Conservation (phyloP, 2,113 vertebrate genomes). For the Falcunculus frontatus region DNA sequence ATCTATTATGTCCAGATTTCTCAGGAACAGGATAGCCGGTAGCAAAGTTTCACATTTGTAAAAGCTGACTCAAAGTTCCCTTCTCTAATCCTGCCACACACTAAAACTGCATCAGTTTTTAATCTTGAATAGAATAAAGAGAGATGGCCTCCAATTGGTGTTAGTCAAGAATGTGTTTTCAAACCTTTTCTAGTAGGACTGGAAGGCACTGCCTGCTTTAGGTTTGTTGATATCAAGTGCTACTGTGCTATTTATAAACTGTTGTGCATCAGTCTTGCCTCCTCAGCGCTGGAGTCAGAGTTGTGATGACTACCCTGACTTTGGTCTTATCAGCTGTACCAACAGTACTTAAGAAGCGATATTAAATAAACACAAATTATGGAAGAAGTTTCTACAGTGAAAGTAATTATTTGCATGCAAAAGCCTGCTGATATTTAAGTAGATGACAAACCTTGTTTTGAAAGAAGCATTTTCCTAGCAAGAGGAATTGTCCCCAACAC, state of each 20-base stretch:
- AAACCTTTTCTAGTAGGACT: background rate
- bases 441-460: background rate
- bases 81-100: background rate
- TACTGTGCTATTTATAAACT: background rate
- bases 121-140: background rate
- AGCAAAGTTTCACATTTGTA: background rate
- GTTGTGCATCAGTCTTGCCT: background rate
- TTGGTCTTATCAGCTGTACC: background rate
- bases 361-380: background rate
- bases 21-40: background rate
- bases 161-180: background rate
- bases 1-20: background rate
- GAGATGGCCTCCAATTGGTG: background rate
- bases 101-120: background rate
- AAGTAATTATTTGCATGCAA: background rate
- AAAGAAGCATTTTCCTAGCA: background rate
- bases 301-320: background rate
- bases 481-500: background rate
- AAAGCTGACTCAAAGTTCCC: background rate
- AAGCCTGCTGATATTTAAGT: background rate
- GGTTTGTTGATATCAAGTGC: background rate
- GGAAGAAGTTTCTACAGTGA: background rate
- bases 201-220: background rate
- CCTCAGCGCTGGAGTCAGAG: background rate
- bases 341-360: background rate